Evolutionary conservation across 2,888 invertebrate species (phyloP).

Genomic region (Eilema sororculum): DNA sequence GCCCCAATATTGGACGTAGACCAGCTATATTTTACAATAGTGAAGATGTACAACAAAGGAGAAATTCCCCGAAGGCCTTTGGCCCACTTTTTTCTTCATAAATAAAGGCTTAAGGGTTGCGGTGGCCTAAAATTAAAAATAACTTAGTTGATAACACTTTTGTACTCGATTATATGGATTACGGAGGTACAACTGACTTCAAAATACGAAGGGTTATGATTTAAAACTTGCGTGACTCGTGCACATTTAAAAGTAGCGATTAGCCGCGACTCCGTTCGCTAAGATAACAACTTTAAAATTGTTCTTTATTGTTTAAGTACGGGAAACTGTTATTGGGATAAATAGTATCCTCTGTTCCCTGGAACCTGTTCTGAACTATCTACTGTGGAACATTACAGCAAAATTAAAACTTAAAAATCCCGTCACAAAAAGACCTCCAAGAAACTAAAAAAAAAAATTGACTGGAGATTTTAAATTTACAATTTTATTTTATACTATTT

Average conservation of each 20-base stretch:
- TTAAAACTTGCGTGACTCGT: neutral
- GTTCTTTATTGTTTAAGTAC: neutral
- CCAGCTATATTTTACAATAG: slow-evolving; percentile 51
- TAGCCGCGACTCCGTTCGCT: neutral
- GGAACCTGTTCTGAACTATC: too few relatives aligned
- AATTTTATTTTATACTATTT: too few relatives aligned
- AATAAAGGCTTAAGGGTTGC: slow-evolving; percentile 10
- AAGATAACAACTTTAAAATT: neutral
- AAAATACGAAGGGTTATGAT: neutral
- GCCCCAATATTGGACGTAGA: slow-evolving; percentile 51
- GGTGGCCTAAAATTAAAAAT: neutral
- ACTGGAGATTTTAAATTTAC: too few relatives aligned
- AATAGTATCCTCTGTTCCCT: neutral
- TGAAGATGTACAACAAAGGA: slow-evolving; percentile 34
- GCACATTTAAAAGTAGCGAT: neutral
- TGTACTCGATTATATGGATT: neutral
- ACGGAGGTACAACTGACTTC: neutral
- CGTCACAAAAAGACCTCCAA: too few relatives aligned
- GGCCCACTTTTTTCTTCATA: slow-evolving; percentile 21
- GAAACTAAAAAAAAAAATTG: too few relatives aligned
- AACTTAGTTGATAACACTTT: slow-evolving; percentile 1
- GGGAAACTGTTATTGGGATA: neutral
- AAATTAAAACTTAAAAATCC: too few relatives aligned
- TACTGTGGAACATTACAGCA: too few relatives aligned
- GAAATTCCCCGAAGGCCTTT: slow-evolving; percentile 21